Evolutionary conservation across 1,140 invertebrate species (phyloP), one percentile per base, ranked within the genome.

Genomic region (Heterodera carotae): DNA sequence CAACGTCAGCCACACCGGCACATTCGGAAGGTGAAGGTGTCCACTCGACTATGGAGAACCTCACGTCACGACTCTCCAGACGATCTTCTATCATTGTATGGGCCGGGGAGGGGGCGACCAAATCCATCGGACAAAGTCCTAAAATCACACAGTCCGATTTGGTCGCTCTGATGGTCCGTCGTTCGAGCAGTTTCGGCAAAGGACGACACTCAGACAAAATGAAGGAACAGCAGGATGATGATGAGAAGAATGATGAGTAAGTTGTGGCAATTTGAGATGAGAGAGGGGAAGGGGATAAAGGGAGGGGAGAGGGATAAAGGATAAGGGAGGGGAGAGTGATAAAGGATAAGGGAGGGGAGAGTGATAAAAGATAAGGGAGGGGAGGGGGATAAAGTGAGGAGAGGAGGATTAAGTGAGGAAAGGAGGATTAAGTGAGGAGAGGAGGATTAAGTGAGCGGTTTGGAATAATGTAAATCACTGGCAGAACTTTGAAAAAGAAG

Each of bases 31-130:
- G 71, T 2, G 71, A 34, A 27, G 71, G 8, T 25, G 12, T 48
- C 18, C 25, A 80, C 4, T 56, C 39, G 34, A 34, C 70, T 31
- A 64, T 64, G 53, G 79, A 80, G 36, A 81, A 62, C 43, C 73
- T 73, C 27, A 79, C 77, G 12, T 60, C 79, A 0, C 69, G 79
- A 59, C 69, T 80, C 33, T 81, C 79, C 2, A 72, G 79, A 48
- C 33, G 79, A 56, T 81, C 79, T 2, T 80, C 79, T 34, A 73
- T 80, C 29, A 59, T 80, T 27, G 79, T 79, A 80, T 18, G 33
- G 3, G 39, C 8, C 36, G 39, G 6, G 53, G n/a, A 22, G 29
- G 59, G 59, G 2, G 59, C 59, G 29, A 62, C 60, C 62, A 15
- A 22, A 53, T 10, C 31, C 6, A 53, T 74, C 12, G 18, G 18